Evolutionary conservation across 2,797 vertebrate genomes (phyloP).

Genomic region (Sphenodon punctatus): DNA sequence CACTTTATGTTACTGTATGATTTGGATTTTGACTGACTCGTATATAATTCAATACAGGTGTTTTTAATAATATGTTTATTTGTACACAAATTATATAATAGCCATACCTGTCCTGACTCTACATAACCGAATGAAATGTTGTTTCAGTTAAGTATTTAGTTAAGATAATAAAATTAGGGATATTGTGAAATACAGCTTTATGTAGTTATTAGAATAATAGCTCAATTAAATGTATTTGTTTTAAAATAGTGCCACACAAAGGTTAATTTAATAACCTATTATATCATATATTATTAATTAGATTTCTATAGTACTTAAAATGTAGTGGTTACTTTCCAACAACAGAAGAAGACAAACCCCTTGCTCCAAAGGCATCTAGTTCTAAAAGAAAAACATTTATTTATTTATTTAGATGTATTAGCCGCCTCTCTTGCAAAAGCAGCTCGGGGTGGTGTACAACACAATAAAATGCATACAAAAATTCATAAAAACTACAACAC

Average conservation of each 20-base stretch:
- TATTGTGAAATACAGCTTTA: not conserved
- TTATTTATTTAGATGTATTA: no score
- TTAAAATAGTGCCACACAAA: not conserved
- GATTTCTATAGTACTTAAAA: not conserved
- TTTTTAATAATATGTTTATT: not conserved
- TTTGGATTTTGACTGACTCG: not conserved
- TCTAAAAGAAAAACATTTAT: not conserved
- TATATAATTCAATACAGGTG: not conserved
- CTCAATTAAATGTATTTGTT: not conserved
- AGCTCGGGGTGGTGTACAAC: no score
- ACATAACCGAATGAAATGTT: not conserved
- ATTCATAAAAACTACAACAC: no score
- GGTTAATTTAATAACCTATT: fast-evolving
- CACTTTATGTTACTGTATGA: no score
- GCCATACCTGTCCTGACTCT: not conserved
- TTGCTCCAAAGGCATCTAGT: not conserved
- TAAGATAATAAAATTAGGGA: not conserved
- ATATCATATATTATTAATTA: not conserved
- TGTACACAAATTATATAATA: not conserved
- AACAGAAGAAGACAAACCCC: not conserved
- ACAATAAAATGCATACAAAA: no score
- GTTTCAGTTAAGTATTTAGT: not conserved
- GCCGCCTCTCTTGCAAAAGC: no score
- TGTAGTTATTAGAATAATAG: not conserved
- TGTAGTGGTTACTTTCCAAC: not conserved